These are phyloP conservation scores for Siphamia tubifer DNA, from an alignment of 2,113 vertebrate species.

Conservation along the genomic window DNA sequence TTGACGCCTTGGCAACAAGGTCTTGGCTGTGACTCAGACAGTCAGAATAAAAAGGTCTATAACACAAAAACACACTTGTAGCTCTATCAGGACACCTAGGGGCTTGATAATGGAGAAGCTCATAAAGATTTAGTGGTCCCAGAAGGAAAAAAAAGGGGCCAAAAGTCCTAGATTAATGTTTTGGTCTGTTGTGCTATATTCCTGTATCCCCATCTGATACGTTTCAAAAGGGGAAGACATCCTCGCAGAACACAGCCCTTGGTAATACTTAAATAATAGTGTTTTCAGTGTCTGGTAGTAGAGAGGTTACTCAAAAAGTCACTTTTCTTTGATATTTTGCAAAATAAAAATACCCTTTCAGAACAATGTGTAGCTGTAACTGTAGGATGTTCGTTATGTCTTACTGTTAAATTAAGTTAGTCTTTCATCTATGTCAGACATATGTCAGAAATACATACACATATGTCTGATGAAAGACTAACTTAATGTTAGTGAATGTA, in stretches of 20 bases:
- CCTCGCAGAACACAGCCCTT: constrained; percentile 5
- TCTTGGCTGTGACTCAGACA: background rate
- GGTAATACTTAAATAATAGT: constrained; percentile 27
- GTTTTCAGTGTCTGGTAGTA: constrained; percentile 4
- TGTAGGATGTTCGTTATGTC: too few relatives aligned
- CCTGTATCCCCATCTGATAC: constrained; percentile 13
- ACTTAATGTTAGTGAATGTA: too few relatives aligned
- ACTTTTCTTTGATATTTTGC: background rate
- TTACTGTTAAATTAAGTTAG: too few relatives aligned
- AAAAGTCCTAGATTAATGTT: constrained; percentile 55
- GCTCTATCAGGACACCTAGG: constrained; percentile 36
- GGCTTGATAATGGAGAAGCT: constrained; percentile 13
- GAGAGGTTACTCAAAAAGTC: background rate
- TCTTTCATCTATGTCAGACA: too few relatives aligned
- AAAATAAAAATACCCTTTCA: background rate
- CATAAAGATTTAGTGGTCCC: constrained; percentile 35
- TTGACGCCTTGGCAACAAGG: background rate
- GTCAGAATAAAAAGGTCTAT: background rate
- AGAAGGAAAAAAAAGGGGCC: constrained; percentile 29
- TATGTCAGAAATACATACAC: too few relatives aligned
- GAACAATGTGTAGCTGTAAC: background rate
- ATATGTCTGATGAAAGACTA: too few relatives aligned
- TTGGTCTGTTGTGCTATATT: constrained; percentile 26
- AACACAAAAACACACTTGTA: constrained; percentile 6
- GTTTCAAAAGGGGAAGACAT: constrained; percentile 11